Conservation (phyloP, 2,888 invertebrate genomes). For the Metalampra italica region DNA sequence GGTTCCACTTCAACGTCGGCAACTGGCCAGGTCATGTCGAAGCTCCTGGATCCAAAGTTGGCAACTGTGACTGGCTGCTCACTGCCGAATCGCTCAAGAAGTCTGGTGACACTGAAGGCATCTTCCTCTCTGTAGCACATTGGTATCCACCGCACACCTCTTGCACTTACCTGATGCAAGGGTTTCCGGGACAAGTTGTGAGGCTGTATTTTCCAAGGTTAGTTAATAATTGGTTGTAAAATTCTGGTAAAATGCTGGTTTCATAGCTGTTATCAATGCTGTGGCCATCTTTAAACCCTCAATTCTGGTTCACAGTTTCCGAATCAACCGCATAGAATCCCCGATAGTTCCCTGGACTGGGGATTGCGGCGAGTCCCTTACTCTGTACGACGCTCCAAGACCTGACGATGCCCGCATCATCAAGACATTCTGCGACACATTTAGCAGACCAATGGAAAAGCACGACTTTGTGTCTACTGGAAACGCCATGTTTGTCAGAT, state of each 20-base stretch:
- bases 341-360: constrained; percentile 92
- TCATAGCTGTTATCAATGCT: no score
- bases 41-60: constrained; percentile 90
- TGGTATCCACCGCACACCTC: constrained; percentile 97
- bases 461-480: constrained; percentile 94
- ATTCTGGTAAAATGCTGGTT: no score
- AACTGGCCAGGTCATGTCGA: constrained; percentile 96
- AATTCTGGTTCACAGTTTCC: constrained; percentile 83
- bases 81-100: constrained; percentile 88
- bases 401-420: constrained; percentile 94
- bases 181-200: constrained; percentile 91
- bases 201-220: constrained; percentile 93
- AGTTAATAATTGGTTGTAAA: constrained; percentile 16
- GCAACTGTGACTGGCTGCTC: constrained; percentile 92
- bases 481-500: constrained; percentile 91
- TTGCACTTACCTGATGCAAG: constrained; percentile 94
- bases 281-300: no score
- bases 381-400: constrained; percentile 92
- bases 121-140: constrained; percentile 93
- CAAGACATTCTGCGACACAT: constrained; percentile 96
- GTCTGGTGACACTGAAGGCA: constrained; percentile 90
- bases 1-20: constrained; percentile 96
- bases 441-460: constrained; percentile 95
- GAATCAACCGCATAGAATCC: constrained; percentile 92
- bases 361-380: constrained; percentile 93